A percentile compares a stretch with the other conserved stretches of the same genome.
Evolutionary conservation across 2,888 invertebrate species (phyloP).

Genomic region (Vesta saturnalis): DNA sequence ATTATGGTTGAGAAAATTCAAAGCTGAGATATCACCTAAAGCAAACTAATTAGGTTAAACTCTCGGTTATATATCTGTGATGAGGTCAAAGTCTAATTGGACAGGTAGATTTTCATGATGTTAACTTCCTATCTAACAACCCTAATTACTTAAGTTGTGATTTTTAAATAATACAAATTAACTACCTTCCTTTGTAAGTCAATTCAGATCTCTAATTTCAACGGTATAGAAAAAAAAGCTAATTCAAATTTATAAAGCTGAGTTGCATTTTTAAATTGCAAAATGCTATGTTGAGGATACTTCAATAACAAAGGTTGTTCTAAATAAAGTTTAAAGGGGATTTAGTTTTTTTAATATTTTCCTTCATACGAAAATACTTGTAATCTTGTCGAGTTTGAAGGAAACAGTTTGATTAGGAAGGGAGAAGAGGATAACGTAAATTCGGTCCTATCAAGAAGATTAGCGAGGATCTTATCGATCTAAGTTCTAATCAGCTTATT

Average conservation of each 20-base stretch:
- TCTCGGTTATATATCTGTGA: background rate
- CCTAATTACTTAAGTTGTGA: background rate
- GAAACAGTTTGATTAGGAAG: constrained; percentile 2
- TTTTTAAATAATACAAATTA: background rate
- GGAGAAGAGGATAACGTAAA: constrained; percentile 19
- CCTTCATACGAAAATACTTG: constrained; percentile 4
- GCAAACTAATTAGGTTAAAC: constrained; percentile 12
- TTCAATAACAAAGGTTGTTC: constrained; percentile 2
- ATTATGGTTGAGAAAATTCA: background rate
- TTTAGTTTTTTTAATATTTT: background rate
- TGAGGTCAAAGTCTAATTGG: constrained; percentile 6
- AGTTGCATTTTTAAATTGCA: background rate
- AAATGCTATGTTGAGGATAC: background rate
- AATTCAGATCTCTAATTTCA: too few species aligned
- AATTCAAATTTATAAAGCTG: background rate
- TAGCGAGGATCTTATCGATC: constrained; percentile 41
- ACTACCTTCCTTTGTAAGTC: background rate
- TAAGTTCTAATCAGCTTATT: constrained; percentile 43
- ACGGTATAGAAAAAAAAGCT: too few species aligned
- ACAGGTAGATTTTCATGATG: background rate
- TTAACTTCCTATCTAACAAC: background rate
- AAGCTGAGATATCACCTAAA: background rate
- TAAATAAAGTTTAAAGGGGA: background rate
- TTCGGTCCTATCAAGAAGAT: constrained; percentile 34
- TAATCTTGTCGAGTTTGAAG: constrained; percentile 18